Base-by-base conservation (phyloP, 1,140 invertebrate species). In the Pollicipes pollicipes region DNA sequence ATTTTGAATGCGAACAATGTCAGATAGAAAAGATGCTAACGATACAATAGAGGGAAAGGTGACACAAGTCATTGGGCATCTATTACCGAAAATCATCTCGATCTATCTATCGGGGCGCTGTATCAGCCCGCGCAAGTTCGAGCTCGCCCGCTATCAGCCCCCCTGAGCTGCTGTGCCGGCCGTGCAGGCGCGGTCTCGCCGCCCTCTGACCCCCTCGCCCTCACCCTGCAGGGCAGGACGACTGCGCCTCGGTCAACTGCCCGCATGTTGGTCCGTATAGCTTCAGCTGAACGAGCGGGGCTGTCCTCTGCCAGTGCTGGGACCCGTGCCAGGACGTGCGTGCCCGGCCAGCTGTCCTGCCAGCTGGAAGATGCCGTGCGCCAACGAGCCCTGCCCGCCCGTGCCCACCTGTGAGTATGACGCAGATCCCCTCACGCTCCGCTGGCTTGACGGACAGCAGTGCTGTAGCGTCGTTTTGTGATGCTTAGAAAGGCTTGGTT, bases 241-340 rank as follows among this genome's bases (percentile, higher is more conserved):
- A 66, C 24, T 93, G 90, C 76, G 85, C 88, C 0, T 88, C 87
- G 0, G 88, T 89, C 73, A 88, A 86, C 0, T 93, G 90, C 75
- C 84, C 90, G n/a, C 93, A 92, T 90, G 83, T 91, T 69, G 93
- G 90, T 77, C 89, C 90, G 0, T 84, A 90, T 73, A 90, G 89
- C 67, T 93, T 93, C 78, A 84, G 76, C 81, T 90, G 75, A 84
- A 85, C 72, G 74, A 80, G 0, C 85, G 87, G 69, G 90, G 90
- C 8, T 93, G 90, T 78, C 85, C 87, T 88, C 27, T 93, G 91
- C 79, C 85, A 87, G 73, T 93, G 91, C 74, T 81, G 86, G 3
- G 89, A 93, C 78, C 89, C 89, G 0, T 93, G 91, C 75, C 82
- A 85, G 17, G 84, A 83, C 0, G 80, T 92, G 31, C 85, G 45